phyloP scores from a whole-genome alignment of 2,797 vertebrate species.

The Mus minutoides region DNA sequence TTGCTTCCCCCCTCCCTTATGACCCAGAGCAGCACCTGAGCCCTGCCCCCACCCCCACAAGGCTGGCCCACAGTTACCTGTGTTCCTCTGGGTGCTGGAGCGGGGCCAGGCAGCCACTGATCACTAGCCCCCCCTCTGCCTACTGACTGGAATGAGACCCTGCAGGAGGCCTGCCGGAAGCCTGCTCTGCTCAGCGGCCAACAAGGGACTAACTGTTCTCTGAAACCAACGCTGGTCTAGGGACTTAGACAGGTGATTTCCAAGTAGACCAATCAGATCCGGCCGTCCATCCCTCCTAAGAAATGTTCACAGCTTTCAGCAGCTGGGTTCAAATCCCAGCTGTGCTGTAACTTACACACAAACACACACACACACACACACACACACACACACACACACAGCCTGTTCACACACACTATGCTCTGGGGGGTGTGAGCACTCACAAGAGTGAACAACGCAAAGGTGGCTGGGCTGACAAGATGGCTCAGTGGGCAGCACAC shows the following conservation, averaged over 20 bases:
- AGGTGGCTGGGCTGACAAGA: not conserved
- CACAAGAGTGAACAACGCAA: not conserved
- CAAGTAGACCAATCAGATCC: not conserved
- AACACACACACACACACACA: not conserved
- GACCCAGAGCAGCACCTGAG: not conserved
- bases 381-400: not conserved
- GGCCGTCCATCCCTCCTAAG: not conserved
- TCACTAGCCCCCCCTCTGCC: constrained; percentile 33
- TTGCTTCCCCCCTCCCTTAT: not conserved
- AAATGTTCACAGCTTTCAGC: not conserved
- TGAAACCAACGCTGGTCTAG: constrained; percentile 31
- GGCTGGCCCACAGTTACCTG: not conserved
- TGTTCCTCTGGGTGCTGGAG: not conserved
- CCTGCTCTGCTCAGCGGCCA: constrained; percentile 24
- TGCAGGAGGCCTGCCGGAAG: constrained; percentile 24
- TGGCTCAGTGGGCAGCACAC: not conserved
- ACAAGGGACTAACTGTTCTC: constrained; percentile 37
- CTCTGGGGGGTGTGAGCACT: not conserved
- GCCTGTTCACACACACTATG: not conserved
- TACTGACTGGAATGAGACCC: constrained; percentile 50
- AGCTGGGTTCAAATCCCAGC: not conserved
- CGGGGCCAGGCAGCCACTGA: constrained; percentile 8
- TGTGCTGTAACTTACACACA: no score
- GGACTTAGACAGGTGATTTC: constrained; percentile 57
- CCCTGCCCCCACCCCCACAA: not conserved